Evolutionary conservation across 2,797 vertebrate genomes (phyloP).

Genomic region (Galaxias olidus): DNA sequence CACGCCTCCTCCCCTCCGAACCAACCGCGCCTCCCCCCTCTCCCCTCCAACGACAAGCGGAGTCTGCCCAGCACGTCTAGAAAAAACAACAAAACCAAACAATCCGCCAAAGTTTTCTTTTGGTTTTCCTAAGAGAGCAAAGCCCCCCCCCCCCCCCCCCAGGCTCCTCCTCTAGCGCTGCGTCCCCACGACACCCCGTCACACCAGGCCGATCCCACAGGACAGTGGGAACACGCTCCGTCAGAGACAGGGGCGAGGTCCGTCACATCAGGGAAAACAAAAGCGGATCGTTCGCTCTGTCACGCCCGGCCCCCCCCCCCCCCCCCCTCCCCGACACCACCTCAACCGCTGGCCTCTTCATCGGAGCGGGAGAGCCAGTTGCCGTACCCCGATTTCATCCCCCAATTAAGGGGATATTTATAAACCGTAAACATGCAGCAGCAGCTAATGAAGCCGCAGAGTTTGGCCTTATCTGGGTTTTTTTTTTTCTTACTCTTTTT

Average conservation of each 20-base stretch:
- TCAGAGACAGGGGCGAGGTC: too few species aligned
- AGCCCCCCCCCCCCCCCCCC: constrained; percentile 25
- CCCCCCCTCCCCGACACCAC: background rate
- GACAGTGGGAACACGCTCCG: too few species aligned
- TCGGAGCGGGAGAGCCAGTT: constrained; percentile 15
- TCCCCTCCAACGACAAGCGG: too few species aligned
- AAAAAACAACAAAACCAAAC: constrained; percentile 40
- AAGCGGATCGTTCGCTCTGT: too few species aligned
- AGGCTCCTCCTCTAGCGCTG: too few species aligned
- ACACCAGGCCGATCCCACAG: too few species aligned
- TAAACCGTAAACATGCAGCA: constrained; percentile 29
- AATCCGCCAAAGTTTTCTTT: constrained; percentile 63
- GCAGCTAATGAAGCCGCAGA: constrained; percentile 36
- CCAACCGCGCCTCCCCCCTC: too few species aligned
- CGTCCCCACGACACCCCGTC: too few species aligned
- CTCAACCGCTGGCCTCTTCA: constrained; percentile 34
- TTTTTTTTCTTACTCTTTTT: background rate
- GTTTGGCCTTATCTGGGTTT: constrained; percentile 23
- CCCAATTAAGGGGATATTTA: constrained; percentile 32
- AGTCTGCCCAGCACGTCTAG: too few species aligned
- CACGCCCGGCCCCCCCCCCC: background rate
- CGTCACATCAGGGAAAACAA: too few species aligned
- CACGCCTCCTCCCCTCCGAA: too few species aligned
- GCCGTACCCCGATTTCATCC: constrained; percentile 18
- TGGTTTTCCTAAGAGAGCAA: background rate